Evolutionary conservation across 2,113 vertebrate species (phyloP).

Genomic region (Python bivittatus): DNA sequence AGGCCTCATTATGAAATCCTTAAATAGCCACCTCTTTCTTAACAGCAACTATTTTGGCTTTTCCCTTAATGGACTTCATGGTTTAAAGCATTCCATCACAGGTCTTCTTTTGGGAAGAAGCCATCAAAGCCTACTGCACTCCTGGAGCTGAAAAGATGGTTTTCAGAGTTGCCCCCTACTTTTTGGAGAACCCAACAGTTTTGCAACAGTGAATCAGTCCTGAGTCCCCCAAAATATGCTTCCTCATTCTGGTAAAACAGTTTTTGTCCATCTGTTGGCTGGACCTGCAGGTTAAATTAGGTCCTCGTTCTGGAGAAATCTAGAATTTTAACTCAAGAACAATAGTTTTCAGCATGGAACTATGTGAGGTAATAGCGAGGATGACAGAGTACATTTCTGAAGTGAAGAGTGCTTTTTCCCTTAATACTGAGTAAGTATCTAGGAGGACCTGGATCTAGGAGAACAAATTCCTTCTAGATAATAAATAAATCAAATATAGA

Average conservation of each 20-base stretch:
- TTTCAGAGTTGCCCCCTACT: too few species aligned
- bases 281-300: neutral
- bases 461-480: neutral
- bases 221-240: neutral
- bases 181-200: too few species aligned
- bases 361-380: neutral
- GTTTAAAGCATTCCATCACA: neutral
- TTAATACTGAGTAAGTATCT: neutral
- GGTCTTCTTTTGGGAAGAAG: neutral
- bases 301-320: too few species aligned
- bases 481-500: neutral
- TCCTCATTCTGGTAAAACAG: neutral
- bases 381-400: neutral
- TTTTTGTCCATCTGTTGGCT: too few species aligned
- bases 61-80: neutral
- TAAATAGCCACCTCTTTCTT: neutral
- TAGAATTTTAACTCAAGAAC: neutral
- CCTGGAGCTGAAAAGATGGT: too few species aligned
- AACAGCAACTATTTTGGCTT: neutral
- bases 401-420: neutral
- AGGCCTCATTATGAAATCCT: neutral
- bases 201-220: neutral
- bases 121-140: neutral
- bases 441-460: neutral
- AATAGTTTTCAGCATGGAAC: neutral